Evolutionary conservation across 1,140 invertebrate genomes (phyloP), one percentile per base, ranked within the genome.

Genomic region (Antheraea pernyi): DNA sequence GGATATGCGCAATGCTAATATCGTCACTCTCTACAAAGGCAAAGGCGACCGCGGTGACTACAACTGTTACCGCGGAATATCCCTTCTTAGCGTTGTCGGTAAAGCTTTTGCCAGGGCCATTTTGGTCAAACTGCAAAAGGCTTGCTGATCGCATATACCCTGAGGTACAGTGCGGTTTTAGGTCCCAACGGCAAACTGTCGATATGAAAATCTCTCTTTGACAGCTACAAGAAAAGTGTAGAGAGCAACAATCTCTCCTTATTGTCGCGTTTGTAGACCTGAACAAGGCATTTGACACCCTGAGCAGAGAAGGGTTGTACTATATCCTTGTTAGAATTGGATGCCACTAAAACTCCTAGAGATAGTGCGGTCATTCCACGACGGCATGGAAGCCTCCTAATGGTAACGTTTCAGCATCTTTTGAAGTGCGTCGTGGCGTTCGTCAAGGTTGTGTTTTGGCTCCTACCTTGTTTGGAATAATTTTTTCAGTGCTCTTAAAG

Each of bases 221-320:
- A n/a, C 72, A 74, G 13, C 48, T 74, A 0, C 72, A 74, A 59
- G 72, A 74, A 66, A 74, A 74, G 48, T 66, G 69, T 42, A 19
- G 66, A 0, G 72, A 74, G 60, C 72, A 74, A 7, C 3, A 13
- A n/a, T 42, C 46, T 9, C 46, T 48, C 30, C 18, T 66, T n/a
- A 11, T 58, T 13, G 30, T 30, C 4, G 65, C 65, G 4, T 66
- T 66, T 66, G 48, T 66, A 22, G 65, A 66, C 65, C 16, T 53
- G 46, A 53, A 53, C 46, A 53, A 53, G 46, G 16, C 46, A 13
- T 53, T 53, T 16, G 46, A 53, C 6, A n/a, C 46, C 16, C 6
- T 53, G 46, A 53, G 46, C 46, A 53, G 46, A 53, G 46, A 53
- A 30, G 67, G 70, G 3, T 53, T 75, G 5, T 71, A 70, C 53